A percentile compares a stretch with the other conserved stretches of the same genome.
These are phyloP conservation scores for Tragelaphus strepsiceros DNA, from an alignment of 2,113 vertebrate genomes.

Conservation along the genomic window DNA sequence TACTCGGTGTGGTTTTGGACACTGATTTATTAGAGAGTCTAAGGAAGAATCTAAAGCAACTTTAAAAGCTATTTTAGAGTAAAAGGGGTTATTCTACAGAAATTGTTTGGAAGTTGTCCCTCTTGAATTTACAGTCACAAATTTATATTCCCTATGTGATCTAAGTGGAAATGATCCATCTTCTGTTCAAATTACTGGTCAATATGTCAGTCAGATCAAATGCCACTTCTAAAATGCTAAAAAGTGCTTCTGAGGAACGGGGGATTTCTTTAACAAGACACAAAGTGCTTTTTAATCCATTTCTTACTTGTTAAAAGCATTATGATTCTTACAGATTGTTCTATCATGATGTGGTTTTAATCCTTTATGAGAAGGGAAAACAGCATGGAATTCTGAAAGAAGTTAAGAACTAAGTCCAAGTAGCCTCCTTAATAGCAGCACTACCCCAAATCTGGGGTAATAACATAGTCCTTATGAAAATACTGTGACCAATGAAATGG, in stretches of 20 bases:
- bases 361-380: constrained; percentile 66
- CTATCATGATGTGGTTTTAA: constrained; percentile 69
- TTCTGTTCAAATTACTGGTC: constrained; percentile 79
- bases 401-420: constrained; percentile 50
- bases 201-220: constrained; percentile 83
- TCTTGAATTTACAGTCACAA: constrained; percentile 68
- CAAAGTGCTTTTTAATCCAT: constrained; percentile 82
- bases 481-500: background rate
- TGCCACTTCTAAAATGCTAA: constrained; percentile 80
- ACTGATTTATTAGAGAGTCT: constrained; percentile 47
- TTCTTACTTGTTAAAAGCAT: constrained; percentile 80
- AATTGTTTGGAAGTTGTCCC: constrained; percentile 73
- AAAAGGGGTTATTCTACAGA: constrained; percentile 57
- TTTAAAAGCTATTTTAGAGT: constrained; percentile 63
- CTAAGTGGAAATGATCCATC: constrained; percentile 74
- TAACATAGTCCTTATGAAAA: background rate
- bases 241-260: constrained; percentile 78
- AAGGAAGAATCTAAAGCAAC: background rate
- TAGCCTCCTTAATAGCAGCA: background rate
- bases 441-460: background rate
- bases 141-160: constrained; percentile 81
- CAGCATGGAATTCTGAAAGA: constrained; percentile 65
- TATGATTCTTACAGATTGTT: constrained; percentile 74
- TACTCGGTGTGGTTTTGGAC: background rate
- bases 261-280: constrained; percentile 81